These are phyloP conservation scores for Drosophila funebris DNA, from an alignment of 1,140 invertebrate genomes.

Conservation along the genomic window DNA sequence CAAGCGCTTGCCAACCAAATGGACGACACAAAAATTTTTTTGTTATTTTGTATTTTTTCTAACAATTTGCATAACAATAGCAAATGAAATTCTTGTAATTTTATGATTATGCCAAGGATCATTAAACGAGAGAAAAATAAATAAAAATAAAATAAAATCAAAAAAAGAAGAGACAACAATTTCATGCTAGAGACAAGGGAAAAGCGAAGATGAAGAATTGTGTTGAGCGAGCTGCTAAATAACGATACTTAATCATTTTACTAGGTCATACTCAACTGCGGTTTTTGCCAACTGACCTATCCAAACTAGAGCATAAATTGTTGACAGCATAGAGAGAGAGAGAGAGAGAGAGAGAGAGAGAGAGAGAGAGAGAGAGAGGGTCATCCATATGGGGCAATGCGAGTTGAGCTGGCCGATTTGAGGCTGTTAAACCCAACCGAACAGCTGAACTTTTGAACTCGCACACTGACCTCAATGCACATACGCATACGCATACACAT, in stretches of 20 bases:
- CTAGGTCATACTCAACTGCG: conserved; percentile 54
- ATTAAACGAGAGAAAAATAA: conserved; percentile 56
- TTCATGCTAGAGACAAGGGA: background rate
- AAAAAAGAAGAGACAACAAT: background rate
- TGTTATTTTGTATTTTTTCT: too few species aligned
- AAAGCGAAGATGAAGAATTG: conserved; percentile 5
- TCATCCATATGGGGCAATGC: background rate
- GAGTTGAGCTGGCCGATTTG: too few species aligned
- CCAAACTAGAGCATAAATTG: conserved; percentile 8
- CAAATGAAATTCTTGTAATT: conserved; percentile 58
- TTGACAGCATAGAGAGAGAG: background rate
- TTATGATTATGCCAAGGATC: conserved; percentile 55
- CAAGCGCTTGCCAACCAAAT: background rate
- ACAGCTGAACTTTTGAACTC: conserved; percentile 75
- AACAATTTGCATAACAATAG: conserved; percentile 13
- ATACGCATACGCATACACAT: background rate
- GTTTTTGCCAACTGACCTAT: conserved; percentile 38
- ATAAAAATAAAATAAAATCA: background rate
- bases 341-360: conserved; percentile 1
- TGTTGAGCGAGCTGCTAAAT: conserved; percentile 53
- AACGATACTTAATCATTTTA: conserved; percentile 76
- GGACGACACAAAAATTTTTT: conserved; percentile 8
- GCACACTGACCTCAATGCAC: conserved; percentile 67
- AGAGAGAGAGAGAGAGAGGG: background rate
- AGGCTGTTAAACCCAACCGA: conserved; percentile 51